Conservation (phyloP, 2,888 invertebrate species). For the Sialis fuliginosa region DNA sequence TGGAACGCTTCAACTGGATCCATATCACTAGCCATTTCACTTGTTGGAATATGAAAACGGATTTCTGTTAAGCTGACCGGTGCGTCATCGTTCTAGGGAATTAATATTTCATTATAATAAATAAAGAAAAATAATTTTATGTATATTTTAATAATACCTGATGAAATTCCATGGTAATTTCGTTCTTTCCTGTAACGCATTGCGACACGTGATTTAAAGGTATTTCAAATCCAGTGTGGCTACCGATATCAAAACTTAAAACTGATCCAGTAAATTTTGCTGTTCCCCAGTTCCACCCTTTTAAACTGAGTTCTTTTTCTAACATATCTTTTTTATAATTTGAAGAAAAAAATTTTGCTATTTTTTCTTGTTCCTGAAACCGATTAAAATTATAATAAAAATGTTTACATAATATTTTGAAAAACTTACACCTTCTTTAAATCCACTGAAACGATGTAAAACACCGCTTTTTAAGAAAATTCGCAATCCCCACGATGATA, state of each 20-base stretch:
- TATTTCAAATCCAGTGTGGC: slow-evolving; percentile 82
- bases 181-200: slow-evolving; percentile 91
- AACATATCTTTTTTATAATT: slow-evolving; percentile 74
- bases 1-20: slow-evolving; percentile 97
- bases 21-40: slow-evolving; percentile 66
- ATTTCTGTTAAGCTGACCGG: slow-evolving; percentile 94
- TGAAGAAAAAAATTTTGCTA: slow-evolving; percentile 71
- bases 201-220: slow-evolving; percentile 92
- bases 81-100: slow-evolving; percentile 83
- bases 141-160: slow-evolving; percentile 36
- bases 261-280: slow-evolving; percentile 83
- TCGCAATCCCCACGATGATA: slow-evolving; percentile 77
- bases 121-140: not conserved
- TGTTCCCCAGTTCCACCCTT: slow-evolving; percentile 99
- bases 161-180: slow-evolving; percentile 95
- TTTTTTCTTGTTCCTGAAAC: slow-evolving; percentile 74
- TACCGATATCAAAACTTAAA: slow-evolving; percentile 68
- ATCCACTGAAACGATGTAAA: slow-evolving; percentile 82
- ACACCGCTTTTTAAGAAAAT: slow-evolving; percentile 80
- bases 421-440: slow-evolving; percentile 61
- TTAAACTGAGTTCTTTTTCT: slow-evolving; percentile 81
- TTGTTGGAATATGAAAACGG: slow-evolving; percentile 92
- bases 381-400: slow-evolving; percentile 3
- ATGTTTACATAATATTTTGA: not conserved
- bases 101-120: not conserved